Conservation (phyloP, 2,888 invertebrate genomes). For the Harpagoxenus sublaevis region DNA sequence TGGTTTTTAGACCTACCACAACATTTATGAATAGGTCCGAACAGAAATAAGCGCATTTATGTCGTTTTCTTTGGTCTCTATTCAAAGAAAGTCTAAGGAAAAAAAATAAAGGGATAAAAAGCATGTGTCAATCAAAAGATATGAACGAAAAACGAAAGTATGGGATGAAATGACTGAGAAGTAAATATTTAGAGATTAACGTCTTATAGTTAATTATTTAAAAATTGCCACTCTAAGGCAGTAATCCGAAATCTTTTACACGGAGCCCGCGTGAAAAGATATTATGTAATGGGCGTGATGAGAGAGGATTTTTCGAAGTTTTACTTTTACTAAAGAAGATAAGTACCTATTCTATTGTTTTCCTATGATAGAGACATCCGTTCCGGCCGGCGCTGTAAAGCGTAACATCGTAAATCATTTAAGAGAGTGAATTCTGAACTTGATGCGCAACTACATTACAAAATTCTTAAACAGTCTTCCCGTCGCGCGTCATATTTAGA, state of each 20-base stretch:
- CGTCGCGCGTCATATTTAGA: constrained; percentile 49
- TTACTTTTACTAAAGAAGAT: constrained; percentile 7
- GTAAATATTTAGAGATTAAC: background rate
- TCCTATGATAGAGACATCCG: constrained; percentile 9
- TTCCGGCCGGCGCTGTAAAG: background rate
- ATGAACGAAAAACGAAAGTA: background rate
- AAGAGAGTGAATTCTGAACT: constrained; percentile 6
- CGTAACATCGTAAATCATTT: constrained; percentile 42
- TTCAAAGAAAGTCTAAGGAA: background rate
- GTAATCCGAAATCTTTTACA: background rate
- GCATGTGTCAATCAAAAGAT: background rate
- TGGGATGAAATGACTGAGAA: background rate
- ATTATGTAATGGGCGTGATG: constrained; percentile 1
- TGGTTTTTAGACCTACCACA: background rate
- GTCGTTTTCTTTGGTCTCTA: too few species aligned
- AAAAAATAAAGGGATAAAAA: background rate
- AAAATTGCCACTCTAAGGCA: background rate
- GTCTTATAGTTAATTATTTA: background rate
- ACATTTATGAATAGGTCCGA: background rate
- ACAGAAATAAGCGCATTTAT: background rate
- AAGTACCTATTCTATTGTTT: constrained; percentile 35
- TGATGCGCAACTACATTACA: constrained; percentile 36
- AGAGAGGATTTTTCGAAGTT: background rate
- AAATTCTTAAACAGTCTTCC: constrained; percentile 40
- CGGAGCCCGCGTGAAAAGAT: background rate